A percentile compares a stretch with the other conserved stretches of the same genome.
These are phyloP conservation scores for Solea senegalensis DNA, from an alignment of 2,113 vertebrate genomes.

Conservation along the genomic window DNA sequence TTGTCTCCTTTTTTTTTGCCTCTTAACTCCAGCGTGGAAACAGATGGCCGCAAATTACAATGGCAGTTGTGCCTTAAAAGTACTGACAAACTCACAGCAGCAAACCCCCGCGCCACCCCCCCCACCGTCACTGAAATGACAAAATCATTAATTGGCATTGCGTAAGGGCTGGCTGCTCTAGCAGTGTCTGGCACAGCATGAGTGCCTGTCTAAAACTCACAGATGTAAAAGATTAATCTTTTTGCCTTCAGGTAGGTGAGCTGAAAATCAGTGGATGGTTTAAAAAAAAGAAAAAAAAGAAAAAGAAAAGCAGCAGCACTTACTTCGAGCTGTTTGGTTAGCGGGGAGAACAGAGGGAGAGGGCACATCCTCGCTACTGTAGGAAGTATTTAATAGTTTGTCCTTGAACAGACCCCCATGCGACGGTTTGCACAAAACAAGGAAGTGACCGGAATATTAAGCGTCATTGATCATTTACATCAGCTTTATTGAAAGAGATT, in stretches of 20 bases:
- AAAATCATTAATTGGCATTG: conserved; percentile 94
- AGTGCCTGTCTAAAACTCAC: conserved; percentile 84
- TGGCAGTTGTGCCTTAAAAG: conserved; percentile 84
- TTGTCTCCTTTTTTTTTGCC: conserved; percentile 18
- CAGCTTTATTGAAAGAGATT: conserved; percentile 9
- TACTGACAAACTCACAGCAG: conserved; percentile 86
- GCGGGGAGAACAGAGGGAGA: conserved; percentile 64
- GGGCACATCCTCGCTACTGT: conserved; percentile 57
- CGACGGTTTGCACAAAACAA: conserved; percentile 47
- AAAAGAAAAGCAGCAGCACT: conserved; percentile 45
- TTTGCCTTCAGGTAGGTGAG: conserved; percentile 85
- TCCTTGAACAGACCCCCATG: conserved; percentile 74
- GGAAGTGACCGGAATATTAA: conserved; percentile 51
- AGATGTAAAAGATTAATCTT: conserved; percentile 87
- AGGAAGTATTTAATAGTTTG: conserved; percentile 70
- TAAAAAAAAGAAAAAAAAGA: conserved; percentile 14
- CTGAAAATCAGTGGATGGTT: conserved; percentile 77
- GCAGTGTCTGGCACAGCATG: conserved; percentile 87
- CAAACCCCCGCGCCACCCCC: too few relatives aligned
- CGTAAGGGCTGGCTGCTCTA: conserved; percentile 82
- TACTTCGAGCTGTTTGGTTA: conserved; percentile 77
- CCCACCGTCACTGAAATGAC: conserved; percentile 86
- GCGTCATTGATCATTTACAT: conserved; percentile 43
- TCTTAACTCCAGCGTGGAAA: conserved; percentile 76
- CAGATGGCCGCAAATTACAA: conserved; percentile 94